Evolutionary conservation across 2,113 vertebrate genomes (phyloP), one percentile per base, ranked within the genome.

Genomic region (Apaloderma vittatum): DNA sequence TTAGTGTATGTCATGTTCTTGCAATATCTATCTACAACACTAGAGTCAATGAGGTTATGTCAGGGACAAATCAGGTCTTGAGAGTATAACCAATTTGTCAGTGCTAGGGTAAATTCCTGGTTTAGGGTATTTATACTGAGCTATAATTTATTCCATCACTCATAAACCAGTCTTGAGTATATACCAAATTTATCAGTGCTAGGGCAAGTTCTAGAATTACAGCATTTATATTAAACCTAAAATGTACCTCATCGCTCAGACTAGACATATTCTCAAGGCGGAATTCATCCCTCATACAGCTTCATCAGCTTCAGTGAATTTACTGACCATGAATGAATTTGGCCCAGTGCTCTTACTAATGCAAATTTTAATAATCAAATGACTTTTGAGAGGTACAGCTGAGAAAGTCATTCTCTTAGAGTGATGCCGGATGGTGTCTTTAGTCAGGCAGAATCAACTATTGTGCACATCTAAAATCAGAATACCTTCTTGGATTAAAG

Each of bases 91-190:
- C 12, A 29, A 15, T 90, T 75, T 88, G 12, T 65, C 48, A 61
- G 15, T 46, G 27, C 19, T 75, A 79, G 3, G 40, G 26, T 59
- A 62, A 93, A 65, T 88, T 73, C 70, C 37, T 62, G 32, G 3
- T 81, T 91, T 58, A 65, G 43, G 63, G 27, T 55, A 85, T 57
- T 87, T 79, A 26, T 55, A 71, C 75, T 54, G 88, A 70, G n/a
- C n/a, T 57, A 82, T 79, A 96, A 88, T 36, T 8, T 68, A 32
- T 71, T 48, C 52, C 32, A 67, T 92, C 92, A 79, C 58, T 95
- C 78, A 94, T 19, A 94, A 80, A 57, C 43, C 23, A 79, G 27
- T 92, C 40, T 61, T 86, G 40, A 86, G 46, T 14, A 34, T 8
- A 45, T 30, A 57, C 4, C 4, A 0, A 76, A 92, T 92, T 75